phyloP scores from a whole-genome alignment of 2,113 vertebrate species.

The Cebidichthys violaceus region DNA sequence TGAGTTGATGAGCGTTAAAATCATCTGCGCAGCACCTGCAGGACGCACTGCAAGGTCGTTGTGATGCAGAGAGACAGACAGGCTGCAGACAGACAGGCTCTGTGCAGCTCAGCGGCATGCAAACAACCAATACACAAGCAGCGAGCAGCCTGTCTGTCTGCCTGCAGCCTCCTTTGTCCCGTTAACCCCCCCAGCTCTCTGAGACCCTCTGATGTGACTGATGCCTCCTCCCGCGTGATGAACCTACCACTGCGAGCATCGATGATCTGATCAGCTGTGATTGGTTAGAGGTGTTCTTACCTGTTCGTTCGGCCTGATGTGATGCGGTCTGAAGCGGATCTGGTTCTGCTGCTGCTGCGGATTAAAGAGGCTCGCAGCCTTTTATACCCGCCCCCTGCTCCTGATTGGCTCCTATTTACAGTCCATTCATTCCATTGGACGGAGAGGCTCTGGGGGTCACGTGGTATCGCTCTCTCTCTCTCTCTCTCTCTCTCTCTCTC shows the following conservation, averaged over 20 bases:
- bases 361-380: slow-evolving; percentile 58
- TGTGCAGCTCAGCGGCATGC: background rate
- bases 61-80: background rate
- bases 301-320: slow-evolving; percentile 38
- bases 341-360: slow-evolving; percentile 60
- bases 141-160: background rate
- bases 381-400: slow-evolving; percentile 67
- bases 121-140: background rate
- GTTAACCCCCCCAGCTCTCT: background rate
- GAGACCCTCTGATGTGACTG: background rate
- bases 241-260: background rate
- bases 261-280: background rate
- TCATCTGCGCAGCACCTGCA: slow-evolving; percentile 59
- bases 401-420: slow-evolving; percentile 76
- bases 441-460: background rate
- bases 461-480: slow-evolving; percentile 8
- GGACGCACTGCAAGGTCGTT: slow-evolving; percentile 54
- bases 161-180: slow-evolving; percentile 36
- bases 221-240: background rate
- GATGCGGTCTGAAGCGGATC: slow-evolving; percentile 33
- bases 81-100: background rate
- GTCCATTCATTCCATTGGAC: slow-evolving; percentile 78
- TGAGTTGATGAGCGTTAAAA: background rate
- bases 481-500: background rate
- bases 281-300: slow-evolving; percentile 44